Evolutionary conservation across 2,888 invertebrate genomes (phyloP).

Genomic region (Plebejus melissa): DNA sequence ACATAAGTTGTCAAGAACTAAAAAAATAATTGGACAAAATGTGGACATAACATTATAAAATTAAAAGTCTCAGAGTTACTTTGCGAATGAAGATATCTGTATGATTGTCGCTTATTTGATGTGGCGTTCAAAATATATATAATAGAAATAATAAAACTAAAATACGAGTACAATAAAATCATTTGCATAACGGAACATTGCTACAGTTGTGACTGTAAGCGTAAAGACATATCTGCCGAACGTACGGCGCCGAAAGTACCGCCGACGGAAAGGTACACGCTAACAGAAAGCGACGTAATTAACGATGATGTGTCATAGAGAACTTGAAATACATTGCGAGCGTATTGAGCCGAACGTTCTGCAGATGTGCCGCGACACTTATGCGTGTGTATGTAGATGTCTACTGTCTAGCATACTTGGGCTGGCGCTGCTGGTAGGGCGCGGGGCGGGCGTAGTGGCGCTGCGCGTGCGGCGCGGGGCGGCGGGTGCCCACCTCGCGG

Average conservation of each 20-base stretch:
- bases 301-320: no score
- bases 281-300: no score
- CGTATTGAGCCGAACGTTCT: no score
- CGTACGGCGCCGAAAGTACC: no score
- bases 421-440: conserved; percentile 64
- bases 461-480: conserved; percentile 38
- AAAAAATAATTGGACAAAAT: not conserved
- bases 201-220: conserved; percentile 11
- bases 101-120: not conserved
- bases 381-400: not conserved
- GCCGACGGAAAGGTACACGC: no score
- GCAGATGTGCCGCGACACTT: no score
- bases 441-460: conserved; percentile 50
- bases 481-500: conserved; percentile 65
- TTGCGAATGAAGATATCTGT: not conserved
- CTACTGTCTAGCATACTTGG: conserved; percentile 51
- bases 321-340: no score
- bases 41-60: not conserved
- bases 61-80: not conserved
- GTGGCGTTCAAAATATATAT: not conserved
- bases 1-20: not conserved
- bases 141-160: not conserved
- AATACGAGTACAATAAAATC: not conserved
- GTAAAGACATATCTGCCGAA: no score
- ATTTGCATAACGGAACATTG: not conserved